Evolutionary conservation across 2,888 invertebrate species (phyloP).

Genomic region (Charanyca ferruginea): DNA sequence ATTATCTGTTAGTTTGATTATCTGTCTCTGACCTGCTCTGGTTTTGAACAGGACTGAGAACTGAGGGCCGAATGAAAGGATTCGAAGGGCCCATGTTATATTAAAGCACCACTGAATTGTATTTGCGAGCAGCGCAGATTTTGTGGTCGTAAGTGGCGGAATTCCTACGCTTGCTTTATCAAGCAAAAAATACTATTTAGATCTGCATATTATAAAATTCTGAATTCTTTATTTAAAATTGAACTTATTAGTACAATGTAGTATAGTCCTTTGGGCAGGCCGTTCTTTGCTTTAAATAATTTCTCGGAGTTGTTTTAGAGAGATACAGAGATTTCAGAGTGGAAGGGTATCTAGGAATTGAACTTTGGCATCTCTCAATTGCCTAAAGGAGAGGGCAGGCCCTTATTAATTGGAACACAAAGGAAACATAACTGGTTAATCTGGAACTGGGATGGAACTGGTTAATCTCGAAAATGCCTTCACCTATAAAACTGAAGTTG

Average conservation of each 20-base stretch:
- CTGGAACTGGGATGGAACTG: too few relatives aligned
- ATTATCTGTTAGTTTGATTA: conserved; percentile 36
- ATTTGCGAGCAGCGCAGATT: neutral
- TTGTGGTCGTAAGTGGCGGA: neutral
- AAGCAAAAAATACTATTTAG: neutral
- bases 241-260: too few relatives aligned
- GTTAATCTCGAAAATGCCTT: too few relatives aligned
- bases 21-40: conserved; percentile 39
- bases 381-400: neutral
- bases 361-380: neutral
- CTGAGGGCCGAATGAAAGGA: conserved; percentile 38
- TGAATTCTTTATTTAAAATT: too few relatives aligned
- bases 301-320: too few relatives aligned
- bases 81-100: neutral
- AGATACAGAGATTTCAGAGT: neutral
- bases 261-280: too few relatives aligned
- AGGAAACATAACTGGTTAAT: neutral
- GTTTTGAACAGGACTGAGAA: conserved; percentile 10
- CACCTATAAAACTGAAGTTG: too few relatives aligned
- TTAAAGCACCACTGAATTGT: neutral
- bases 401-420: neutral
- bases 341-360: neutral
- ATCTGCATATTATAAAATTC: too few relatives aligned
- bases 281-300: too few relatives aligned
- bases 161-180: neutral